Conservation (phyloP, 1,140 invertebrate species). For the Berghia stephanieae region DNA sequence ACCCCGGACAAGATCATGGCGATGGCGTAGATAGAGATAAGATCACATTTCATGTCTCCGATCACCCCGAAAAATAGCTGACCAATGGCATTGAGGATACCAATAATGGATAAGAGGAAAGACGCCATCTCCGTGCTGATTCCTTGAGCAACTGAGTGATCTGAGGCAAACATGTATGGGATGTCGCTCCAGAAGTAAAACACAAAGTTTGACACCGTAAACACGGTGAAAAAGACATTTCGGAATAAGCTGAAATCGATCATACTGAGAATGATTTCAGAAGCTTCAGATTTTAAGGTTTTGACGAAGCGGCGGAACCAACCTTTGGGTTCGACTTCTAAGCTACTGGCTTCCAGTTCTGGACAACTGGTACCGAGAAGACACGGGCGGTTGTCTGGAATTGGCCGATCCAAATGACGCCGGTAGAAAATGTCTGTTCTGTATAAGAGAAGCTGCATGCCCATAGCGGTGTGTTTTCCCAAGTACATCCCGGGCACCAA, state of each 20-base stretch:
- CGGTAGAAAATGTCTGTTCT: slow-evolving; percentile 62
- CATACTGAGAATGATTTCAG: slow-evolving; percentile 54
- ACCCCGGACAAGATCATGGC: slow-evolving; percentile 50
- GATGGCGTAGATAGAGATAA: slow-evolving; percentile 55
- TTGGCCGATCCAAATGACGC: slow-evolving; percentile 40
- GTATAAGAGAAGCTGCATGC: slow-evolving; percentile 48
- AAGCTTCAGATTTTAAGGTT: slow-evolving; percentile 30
- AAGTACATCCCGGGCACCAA: slow-evolving; percentile 25
- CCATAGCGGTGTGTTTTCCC: slow-evolving; percentile 24
- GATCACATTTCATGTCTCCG: slow-evolving; percentile 75
- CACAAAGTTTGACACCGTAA: slow-evolving; percentile 58
- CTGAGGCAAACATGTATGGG: slow-evolving; percentile 60
- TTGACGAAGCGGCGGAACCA: neutral
- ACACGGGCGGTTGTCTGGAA: slow-evolving; percentile 33
- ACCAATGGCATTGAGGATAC: slow-evolving; percentile 71
- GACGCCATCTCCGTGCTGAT: slow-evolving; percentile 77
- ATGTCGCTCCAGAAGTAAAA: slow-evolving; percentile 61
- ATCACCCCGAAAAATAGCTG: slow-evolving; percentile 88
- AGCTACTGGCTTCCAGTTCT: slow-evolving; percentile 37
- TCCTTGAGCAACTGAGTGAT: slow-evolving; percentile 51
- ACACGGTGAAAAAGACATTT: slow-evolving; percentile 49
- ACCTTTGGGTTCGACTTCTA: neutral
- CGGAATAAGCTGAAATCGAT: slow-evolving; percentile 44
- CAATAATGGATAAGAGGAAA: slow-evolving; percentile 92
- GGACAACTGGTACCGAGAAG: slow-evolving; percentile 49